Percentiles rank a stretch among this genome's conserved stretches.
Conservation (phyloP, 2,113 vertebrate genomes). For the Tor tambroides region DNA sequence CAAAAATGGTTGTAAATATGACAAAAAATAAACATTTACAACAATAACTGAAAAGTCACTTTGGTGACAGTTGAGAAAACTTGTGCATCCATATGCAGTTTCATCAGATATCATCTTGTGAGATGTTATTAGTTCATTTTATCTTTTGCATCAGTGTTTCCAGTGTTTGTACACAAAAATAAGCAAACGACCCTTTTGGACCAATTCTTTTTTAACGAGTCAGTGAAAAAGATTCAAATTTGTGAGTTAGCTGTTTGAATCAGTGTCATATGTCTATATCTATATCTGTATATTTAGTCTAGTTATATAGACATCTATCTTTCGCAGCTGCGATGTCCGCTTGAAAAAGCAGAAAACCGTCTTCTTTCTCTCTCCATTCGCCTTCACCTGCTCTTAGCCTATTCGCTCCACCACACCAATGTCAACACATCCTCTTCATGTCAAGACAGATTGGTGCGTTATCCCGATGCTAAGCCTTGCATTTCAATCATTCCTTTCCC, state of each 20-base stretch:
- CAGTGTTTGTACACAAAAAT: not conserved
- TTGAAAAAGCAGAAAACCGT: not conserved
- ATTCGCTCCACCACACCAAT: conserved; percentile 40
- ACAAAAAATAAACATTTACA: not conserved
- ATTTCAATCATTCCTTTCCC: conserved; percentile 59
- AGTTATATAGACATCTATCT: not conserved
- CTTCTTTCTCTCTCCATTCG: not conserved
- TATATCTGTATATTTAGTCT: not conserved
- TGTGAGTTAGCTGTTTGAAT: not conserved
- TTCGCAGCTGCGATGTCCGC: not conserved
- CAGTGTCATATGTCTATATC: no score
- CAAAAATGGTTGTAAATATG: not conserved
- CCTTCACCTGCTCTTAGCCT: conserved; percentile 6
- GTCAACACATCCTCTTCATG: conserved; percentile 57
- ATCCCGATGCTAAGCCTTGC: conserved; percentile 54
- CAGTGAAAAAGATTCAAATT: not conserved
- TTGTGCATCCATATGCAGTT: not conserved
- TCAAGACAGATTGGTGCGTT: conserved; percentile 52
- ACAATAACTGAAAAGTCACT: not conserved
- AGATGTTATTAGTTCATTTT: not conserved
- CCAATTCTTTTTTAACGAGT: not conserved
- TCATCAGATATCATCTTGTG: not conserved
- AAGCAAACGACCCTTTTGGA: not conserved
- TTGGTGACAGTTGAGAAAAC: not conserved
- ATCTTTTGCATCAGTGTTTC: not conserved